Evolutionary conservation across 2,888 invertebrate genomes (phyloP), one percentile per base, ranked within the genome.

Genomic region (Globia sparganii): DNA sequence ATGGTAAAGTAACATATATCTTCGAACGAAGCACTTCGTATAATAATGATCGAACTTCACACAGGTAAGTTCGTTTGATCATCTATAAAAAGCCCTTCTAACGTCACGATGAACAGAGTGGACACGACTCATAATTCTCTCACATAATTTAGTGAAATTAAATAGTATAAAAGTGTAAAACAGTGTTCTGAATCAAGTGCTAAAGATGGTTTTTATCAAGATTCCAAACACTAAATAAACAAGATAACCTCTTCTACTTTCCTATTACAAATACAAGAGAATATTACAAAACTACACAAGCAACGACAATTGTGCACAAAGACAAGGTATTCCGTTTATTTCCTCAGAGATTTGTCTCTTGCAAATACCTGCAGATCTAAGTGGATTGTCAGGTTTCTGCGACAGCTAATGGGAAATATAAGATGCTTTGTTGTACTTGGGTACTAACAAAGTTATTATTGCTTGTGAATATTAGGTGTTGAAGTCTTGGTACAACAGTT

Each of bases 301-400:
- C 49, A 28, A 21, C 72, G 59, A 77, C 65, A 69, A 68, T 75
- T 21, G 21, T 9, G 46, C 66, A 84, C 80, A 85, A 84, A 85
- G 80, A 86, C 83, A 75, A 73, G 68, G 67, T 71, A 40, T 78
- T 75, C 74, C 68, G 77, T 46, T 77, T 77, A 81, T 88, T 86
- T 88, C 84, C 80, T 28, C 71, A 58, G 83, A 80, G 87, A 68
- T 73, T 78, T 69, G 78, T 84, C 76, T 69, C 71, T 56, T 64
- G 80, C 81, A 80, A 85, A 83, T 78, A 87, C 61, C 71, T 67
- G 59, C 43, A 75, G 59, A 78, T 77, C 31, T 85, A 62, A 80
- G 72, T 73, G 68, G 72, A 82, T 86, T 76, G 75, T 77, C 74
- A 59, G 64, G 69, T 67, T 69, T 31, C 43, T 75, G 28, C 62